A percentile compares a stretch with the other conserved stretches of the same genome.
These are phyloP conservation scores for Chaetops frenatus DNA, from an alignment of 2,113 vertebrate genomes.

Conservation along the genomic window DNA sequence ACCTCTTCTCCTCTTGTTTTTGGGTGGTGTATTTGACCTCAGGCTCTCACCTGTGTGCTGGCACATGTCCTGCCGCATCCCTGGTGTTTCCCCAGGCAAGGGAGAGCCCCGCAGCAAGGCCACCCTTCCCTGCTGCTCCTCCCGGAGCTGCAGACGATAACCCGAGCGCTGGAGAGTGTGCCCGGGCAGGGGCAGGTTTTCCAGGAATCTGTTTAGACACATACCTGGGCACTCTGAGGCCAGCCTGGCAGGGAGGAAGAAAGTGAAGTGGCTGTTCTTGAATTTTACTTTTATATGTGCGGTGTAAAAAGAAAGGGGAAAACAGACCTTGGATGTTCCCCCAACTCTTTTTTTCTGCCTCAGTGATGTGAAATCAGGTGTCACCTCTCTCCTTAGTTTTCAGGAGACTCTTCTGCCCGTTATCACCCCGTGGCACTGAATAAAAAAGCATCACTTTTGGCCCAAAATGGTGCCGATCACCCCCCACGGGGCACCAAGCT, in stretches of 20 bases:
- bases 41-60: background rate
- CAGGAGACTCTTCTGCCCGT: background rate
- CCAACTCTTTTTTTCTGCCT: background rate
- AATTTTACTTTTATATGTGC: background rate
- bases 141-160: background rate
- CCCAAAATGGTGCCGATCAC: background rate
- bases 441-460: background rate
- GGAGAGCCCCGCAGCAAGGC: background rate
- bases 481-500: rapidly evolving
- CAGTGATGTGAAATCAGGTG: background rate
- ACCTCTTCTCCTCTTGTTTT: background rate
- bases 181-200: background rate
- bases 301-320: background rate
- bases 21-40: background rate
- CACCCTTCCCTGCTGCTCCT: background rate
- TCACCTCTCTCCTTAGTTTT: background rate
- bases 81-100: background rate
- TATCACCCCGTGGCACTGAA: background rate
- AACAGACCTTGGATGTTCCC: background rate
- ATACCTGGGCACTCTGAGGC: background rate
- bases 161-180: rapidly evolving
- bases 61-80: background rate
- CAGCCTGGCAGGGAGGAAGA: background rate
- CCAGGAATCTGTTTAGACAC: constrained; percentile 22
- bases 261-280: background rate